Percentiles rank a stretch among this genome's conserved stretches.
Evolutionary conservation across 2,797 vertebrate species (phyloP).

Genomic region (Sebastes kiyomatsui): DNA sequence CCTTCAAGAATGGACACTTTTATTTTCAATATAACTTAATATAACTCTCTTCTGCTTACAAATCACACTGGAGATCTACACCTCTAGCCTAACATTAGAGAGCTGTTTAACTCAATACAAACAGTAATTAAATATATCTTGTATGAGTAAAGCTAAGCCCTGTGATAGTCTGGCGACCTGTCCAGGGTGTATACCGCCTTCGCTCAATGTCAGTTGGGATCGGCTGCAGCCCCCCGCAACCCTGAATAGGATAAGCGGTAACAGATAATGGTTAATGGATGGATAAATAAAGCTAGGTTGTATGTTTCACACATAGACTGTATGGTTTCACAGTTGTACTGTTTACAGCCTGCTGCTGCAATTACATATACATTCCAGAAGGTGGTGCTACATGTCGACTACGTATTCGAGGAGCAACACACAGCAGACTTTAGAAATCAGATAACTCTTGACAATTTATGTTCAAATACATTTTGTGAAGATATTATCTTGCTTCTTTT

Average conservation of each 20-base stretch:
- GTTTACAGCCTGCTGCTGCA: neutral
- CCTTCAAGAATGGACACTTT: neutral
- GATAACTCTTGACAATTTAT: neutral
- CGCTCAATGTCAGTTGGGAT: no score
- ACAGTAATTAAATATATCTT: neutral
- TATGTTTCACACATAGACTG: neutral
- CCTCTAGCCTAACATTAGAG: neutral
- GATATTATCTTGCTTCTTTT: neutral
- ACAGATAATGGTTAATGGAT: no score
- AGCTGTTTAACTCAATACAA: neutral
- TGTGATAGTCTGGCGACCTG: no score
- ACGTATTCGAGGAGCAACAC: neutral
- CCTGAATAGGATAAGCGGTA: no score
- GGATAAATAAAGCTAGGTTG: neutral
- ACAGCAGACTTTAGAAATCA: neutral
- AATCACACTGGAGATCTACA: neutral
- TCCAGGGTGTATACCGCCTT: no score
- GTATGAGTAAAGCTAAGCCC: neutral
- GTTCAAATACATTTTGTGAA: neutral
- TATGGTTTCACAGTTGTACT: neutral
- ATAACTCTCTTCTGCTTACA: neutral
- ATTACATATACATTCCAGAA: neutral
- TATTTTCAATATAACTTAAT: neutral
- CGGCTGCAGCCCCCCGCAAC: accelerated
- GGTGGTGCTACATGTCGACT: slow-evolving; percentile 15